Conservation (phyloP, 2,888 invertebrate species). For the Monochamus alternatus region DNA sequence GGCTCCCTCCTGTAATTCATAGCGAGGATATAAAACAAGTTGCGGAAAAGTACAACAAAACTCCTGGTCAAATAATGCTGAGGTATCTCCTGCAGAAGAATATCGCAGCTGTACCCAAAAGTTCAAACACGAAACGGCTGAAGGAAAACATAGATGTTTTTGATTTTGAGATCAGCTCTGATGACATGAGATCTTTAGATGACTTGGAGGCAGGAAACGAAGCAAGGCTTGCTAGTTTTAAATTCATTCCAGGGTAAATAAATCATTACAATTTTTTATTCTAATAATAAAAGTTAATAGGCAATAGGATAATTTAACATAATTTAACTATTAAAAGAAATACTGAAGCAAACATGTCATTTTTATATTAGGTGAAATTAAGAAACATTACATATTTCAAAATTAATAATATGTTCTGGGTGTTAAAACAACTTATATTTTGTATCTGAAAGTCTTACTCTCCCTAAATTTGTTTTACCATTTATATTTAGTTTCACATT, state of each 20-base stretch:
- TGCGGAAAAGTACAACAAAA: constrained; percentile 75
- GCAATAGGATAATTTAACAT: too few relatives aligned
- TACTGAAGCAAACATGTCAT: too few relatives aligned
- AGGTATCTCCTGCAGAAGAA: constrained; percentile 80
- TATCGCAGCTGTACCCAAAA: constrained; percentile 85
- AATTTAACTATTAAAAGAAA: too few relatives aligned
- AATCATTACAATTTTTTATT: neutral
- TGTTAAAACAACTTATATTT: too few relatives aligned
- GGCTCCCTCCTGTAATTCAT: constrained; percentile 77
- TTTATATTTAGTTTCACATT: too few relatives aligned
- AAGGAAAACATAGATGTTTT: constrained; percentile 83
- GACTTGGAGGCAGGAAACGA: constrained; percentile 76
- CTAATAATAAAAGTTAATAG: too few relatives aligned
- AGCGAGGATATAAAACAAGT: constrained; percentile 74
- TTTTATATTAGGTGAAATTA: too few relatives aligned
- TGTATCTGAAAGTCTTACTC: too few relatives aligned
- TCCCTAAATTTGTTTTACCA: too few relatives aligned
- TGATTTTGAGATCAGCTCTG: constrained; percentile 77
- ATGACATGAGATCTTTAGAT: constrained; percentile 76
- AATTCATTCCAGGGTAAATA: constrained; percentile 3
- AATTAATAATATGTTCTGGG: too few relatives aligned
- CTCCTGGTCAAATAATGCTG: constrained; percentile 81
- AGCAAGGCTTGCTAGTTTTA: constrained; percentile 61
- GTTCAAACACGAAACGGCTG: constrained; percentile 80
- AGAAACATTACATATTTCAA: too few relatives aligned